Conservation (phyloP, 2,113 vertebrate species). For the Eretmochelys imbricata region DNA sequence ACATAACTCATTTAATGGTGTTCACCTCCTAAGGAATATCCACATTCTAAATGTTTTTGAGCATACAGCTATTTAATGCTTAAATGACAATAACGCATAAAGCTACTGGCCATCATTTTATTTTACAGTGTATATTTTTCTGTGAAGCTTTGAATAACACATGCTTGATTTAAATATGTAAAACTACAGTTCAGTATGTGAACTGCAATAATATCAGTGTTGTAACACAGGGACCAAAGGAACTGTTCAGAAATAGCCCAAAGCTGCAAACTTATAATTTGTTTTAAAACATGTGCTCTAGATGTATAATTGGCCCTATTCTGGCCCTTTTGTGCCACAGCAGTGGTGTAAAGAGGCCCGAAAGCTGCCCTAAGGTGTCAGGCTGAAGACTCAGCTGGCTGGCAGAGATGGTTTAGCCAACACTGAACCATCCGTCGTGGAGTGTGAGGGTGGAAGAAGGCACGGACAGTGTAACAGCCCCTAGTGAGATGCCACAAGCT, state of each 20-base stretch:
- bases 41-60: conserved; percentile 53
- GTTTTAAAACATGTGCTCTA: not conserved
- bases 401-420: not conserved
- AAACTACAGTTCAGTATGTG: conserved; percentile 38
- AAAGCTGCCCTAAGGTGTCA: conserved; percentile 44
- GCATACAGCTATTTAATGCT: conserved; percentile 49
- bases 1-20: conserved; percentile 46
- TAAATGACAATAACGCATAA: conserved; percentile 55
- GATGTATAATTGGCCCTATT: conserved; percentile 27
- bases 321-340: not conserved
- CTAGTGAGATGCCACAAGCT: not conserved
- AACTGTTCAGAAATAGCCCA: conserved; percentile 8
- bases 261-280: not conserved
- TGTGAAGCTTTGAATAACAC: conserved; percentile 26
- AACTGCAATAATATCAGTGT: conserved; percentile 38
- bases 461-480: not conserved
- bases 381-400: not conserved
- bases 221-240: conserved; percentile 27
- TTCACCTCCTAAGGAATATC: conserved; percentile 56
- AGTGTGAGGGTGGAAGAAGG: not conserved
- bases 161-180: conserved; percentile 63
- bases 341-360: conserved; percentile 6
- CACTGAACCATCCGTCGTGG: not conserved
- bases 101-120: conserved; percentile 57
- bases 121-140: conserved; percentile 53